phyloP scores from a whole-genome alignment of 2,797 vertebrate genomes.

The Schizopygopsis malacanthus region DNA sequence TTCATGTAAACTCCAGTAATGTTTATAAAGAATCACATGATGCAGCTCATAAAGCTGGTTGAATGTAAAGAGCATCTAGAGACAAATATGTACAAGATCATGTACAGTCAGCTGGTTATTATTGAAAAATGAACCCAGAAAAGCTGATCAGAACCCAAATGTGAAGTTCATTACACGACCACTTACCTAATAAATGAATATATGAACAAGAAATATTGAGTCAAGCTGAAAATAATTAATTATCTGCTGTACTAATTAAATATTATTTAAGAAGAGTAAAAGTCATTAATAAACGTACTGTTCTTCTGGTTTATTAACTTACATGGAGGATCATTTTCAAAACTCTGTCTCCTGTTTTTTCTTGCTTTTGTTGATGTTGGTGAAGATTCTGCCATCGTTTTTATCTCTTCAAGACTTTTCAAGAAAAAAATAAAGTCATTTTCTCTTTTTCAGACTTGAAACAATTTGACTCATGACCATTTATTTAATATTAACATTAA shows the following conservation, averaged over 20 bases:
- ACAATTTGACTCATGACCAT: not conserved
- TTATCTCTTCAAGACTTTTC: not conserved
- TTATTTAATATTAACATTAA: not conserved
- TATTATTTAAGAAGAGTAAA: no score
- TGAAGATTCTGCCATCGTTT: not conserved
- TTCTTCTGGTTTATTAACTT: not conserved
- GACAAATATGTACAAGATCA: no score
- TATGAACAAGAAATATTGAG: no score
- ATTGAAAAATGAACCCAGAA: no score
- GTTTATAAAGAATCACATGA: no score
- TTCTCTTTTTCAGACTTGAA: no score
- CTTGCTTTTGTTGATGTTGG: not conserved
- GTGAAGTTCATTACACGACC: not conserved
- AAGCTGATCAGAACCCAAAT: not conserved
- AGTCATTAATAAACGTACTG: no score
- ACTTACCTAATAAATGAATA: not conserved
- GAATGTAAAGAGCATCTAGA: not conserved
- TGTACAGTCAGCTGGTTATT: not conserved
- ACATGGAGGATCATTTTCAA: accelerated
- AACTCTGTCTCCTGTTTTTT: not conserved
- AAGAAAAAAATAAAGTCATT: not conserved
- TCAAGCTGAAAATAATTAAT: not conserved
- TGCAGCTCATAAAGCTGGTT: no score
- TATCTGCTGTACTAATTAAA: not conserved
- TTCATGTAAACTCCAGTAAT: not conserved